Evolutionary conservation across 2,888 invertebrate species (phyloP).

Genomic region (Pammene aurita): DNA sequence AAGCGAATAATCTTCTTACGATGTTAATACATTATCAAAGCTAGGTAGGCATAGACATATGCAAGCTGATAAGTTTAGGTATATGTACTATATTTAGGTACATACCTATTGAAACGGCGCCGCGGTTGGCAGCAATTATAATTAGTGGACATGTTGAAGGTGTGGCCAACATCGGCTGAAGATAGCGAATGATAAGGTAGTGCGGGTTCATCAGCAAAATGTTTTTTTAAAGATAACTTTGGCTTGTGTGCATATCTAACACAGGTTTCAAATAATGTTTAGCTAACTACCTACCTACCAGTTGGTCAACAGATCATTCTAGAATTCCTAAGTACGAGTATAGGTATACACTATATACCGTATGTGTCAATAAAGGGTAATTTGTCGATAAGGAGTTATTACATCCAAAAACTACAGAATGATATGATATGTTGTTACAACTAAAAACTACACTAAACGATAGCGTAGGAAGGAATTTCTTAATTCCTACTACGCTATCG

Average conservation of each 20-base stretch:
- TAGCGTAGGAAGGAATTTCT: no score
- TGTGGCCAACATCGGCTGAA: conserved; percentile 29
- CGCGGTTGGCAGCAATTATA: conserved; percentile 27
- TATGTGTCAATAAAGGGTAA: no score
- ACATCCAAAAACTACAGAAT: no score
- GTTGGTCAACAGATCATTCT: neutral
- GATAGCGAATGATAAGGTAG: conserved; percentile 18
- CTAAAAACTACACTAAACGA: no score
- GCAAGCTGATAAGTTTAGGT: neutral
- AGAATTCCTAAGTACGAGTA: no score
- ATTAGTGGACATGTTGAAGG: conserved; percentile 26
- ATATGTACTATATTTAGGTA: no score
- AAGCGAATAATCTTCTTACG: neutral
- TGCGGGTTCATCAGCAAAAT: conserved; percentile 18
- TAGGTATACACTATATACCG: no score
- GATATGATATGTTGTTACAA: no score
- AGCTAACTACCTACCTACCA: neutral
- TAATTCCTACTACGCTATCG: no score
- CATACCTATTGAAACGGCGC: neutral
- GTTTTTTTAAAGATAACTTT: neutral
- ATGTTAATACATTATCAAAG: neutral
- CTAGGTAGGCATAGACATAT: neutral
- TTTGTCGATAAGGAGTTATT: no score
- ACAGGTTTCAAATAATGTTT: no score
- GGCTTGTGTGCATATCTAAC: no score